Evolutionary conservation across 1,140 invertebrate species (phyloP), one percentile per base, ranked within the genome.

Genomic region (Globodera ellingtonae): DNA sequence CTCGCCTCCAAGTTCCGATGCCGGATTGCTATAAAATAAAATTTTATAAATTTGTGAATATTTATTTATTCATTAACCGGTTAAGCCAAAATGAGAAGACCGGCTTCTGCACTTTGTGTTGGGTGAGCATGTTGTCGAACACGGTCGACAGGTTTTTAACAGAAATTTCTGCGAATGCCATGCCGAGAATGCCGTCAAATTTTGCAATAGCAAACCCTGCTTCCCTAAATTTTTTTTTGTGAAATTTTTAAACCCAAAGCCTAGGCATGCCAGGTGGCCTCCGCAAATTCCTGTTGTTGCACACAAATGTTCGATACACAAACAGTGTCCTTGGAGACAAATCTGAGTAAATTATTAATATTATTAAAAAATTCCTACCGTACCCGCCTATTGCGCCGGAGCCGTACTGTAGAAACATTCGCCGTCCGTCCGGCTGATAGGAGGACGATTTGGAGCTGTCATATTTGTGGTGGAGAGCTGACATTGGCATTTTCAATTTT

Each of bases 51-150:
- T 35, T 35, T 35, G 35, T 35, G 35, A 35, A 2, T 35, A 35
- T 35, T 35, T 35, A 35, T 35, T 35, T 35, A 35, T 35, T 35
- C 35, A 1, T 35, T 5, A 18, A 91, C 90, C 91, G 89, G 86
- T 91, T 95, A 8, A 99, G 92, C 90, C 97, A 99, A 90, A 99
- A 99, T 48, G 96, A 97, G 90, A 99, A 99, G 44, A 98, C 90
- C 0, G 95, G 93, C 79, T 93, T 86, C 0, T 91, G 88, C 15
- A 98, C 92, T 0, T 95, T 89, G 13, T 93, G 92, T 90, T 99
- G 96, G 46, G 93, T 91, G 35, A 97, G 92, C 95, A 99, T 96
- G 84, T 94, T 94, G 90, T 98, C 93, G 90, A 99, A 98, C 18
- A 97, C 94, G 0, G 97, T 95, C 62, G 91, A 89, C 59, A 91